Evolutionary conservation across 2,888 invertebrate genomes (phyloP).

Genomic region (Chrysolina haemoptera): DNA sequence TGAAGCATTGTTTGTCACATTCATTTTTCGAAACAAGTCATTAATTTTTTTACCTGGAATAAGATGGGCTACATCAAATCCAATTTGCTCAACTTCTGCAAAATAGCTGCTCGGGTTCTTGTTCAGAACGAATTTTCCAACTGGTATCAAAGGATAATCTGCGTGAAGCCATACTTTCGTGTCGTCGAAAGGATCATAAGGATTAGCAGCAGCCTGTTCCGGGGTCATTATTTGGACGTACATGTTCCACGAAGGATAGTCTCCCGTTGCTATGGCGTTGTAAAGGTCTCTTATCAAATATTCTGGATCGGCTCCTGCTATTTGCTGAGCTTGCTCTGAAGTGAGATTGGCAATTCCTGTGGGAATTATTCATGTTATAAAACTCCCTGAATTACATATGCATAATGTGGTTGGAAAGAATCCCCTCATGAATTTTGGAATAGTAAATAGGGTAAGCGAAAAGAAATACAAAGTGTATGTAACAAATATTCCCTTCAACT

Average conservation of each 20-base stretch:
- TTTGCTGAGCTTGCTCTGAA: conserved; percentile 77
- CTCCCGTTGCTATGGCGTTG: conserved; percentile 85
- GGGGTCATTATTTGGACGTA: conserved; percentile 91
- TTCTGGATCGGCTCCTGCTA: conserved; percentile 88
- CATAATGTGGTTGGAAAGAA: too few species aligned
- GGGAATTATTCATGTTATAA: neutral
- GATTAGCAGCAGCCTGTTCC: conserved; percentile 84
- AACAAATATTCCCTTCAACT: too few species aligned
- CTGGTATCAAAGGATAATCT: conserved; percentile 90
- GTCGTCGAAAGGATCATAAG: conserved; percentile 93
- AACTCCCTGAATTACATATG: neutral
- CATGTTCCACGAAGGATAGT: conserved; percentile 85
- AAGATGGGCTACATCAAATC: conserved; percentile 90
- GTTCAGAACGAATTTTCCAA: conserved; percentile 89
- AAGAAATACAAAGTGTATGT: too few species aligned
- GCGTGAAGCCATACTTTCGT: conserved; percentile 94
- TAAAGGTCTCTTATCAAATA: conserved; percentile 91
- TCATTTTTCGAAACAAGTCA: too few species aligned
- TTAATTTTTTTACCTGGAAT: conserved; percentile 73
- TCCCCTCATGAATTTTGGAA: neutral
- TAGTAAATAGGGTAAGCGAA: too few species aligned
- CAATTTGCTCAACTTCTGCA: conserved; percentile 93
- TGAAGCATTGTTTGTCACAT: too few species aligned
- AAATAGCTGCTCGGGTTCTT: conserved; percentile 94
- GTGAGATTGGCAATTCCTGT: conserved; percentile 82